Base-by-base conservation (phyloP, 2,113 vertebrate genomes). In the Puffinus mauretanicus region DNA sequence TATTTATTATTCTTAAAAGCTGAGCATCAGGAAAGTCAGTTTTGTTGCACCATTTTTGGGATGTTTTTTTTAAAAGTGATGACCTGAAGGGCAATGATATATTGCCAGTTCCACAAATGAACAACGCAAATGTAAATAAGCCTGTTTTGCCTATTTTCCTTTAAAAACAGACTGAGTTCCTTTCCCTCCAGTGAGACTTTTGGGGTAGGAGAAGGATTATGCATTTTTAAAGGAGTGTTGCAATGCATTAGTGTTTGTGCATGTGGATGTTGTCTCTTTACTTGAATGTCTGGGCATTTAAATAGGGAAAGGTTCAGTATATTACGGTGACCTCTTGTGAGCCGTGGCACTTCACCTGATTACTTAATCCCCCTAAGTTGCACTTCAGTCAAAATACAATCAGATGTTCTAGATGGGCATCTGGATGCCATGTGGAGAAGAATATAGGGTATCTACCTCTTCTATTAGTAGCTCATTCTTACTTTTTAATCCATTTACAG, bases 391-490 rank as follows among this genome's bases (percentile, higher is more conserved):
- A 77, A 32, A 61, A 51, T 16, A 32, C 30, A 26, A 1, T n/a
- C 22, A 25, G 58, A 36, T 54, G 10, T 18, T 36, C 22, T 14
- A 3, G 17, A 14, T 16, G 29, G 21, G 25, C 32, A 12, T 29
- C 58, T 49, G 34, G 26, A 16, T 3, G 6, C 27, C 0, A 1
- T 0, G 12, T 60, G 10, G 46, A 57, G 58, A 38, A 32, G 47
- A 42, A 16, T 20, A 6, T 1, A 9, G n/a, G 12, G 20, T 21
- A 21, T 29, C 29, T 34, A 7, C 9, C 46, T 60, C 21, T 72
- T 24, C 26, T 20, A 1, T 40, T 64, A 40, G 36, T 13, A 22
- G 16, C 49, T 89, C 2, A 2, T 58, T 73, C 34, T 46, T 30
- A 10, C 6, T 82, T 57, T n/a, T 70, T 24, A 58, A 34, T 58